Evolutionary conservation across 2,888 invertebrate species (phyloP), one percentile per base, ranked within the genome.

Genomic region (Andrena haemorrhoa): DNA sequence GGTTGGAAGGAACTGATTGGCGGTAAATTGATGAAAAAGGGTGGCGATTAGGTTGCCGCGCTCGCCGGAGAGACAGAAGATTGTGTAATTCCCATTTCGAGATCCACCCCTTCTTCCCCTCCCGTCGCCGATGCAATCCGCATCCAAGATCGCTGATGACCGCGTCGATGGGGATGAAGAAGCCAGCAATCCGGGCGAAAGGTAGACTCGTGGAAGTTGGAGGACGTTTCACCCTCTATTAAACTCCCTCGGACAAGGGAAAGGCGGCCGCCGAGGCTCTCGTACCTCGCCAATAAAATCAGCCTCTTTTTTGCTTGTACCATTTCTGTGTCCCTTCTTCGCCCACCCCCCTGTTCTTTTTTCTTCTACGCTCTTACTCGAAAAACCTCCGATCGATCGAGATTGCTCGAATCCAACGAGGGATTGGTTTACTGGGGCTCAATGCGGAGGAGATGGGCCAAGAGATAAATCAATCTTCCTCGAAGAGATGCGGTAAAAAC

Each of bases 181-280:
- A 78, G 73, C 68, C 79, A 65, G 77, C 77, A 82, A 84, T 82
- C 75, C 79, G 73, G 70, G 82, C 87, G 87, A 41, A 87, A 89
- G 88, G 90, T 83, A 81, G 79, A 84, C 82, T 74, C 84, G 83
- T 68, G 68, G 86, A 83, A 88, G 86, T 82, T 85, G 85, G 87
- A 91, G 90, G 90, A 90, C 91, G 91, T 93, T 94, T 94, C 93
- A 94, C 93, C 93, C 93, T 93, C 94, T 94, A 93, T 94, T 93
- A 94, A 94, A 92, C 93, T 92, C 91, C 91, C 92, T 90, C 87
- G 92, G 95, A 95, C 95, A 95, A 94, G 95, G 94, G 95, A 95
- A 95, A 95, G 95, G 95, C 95, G 95, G 95, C 89, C 84, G 85
- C 77, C 73, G 78, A 75, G 79, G 83, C 83, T 88, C 85, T 88